Evolutionary conservation across 1,140 invertebrate genomes (phyloP).

Genomic region (Aphidius gifuensis): DNA sequence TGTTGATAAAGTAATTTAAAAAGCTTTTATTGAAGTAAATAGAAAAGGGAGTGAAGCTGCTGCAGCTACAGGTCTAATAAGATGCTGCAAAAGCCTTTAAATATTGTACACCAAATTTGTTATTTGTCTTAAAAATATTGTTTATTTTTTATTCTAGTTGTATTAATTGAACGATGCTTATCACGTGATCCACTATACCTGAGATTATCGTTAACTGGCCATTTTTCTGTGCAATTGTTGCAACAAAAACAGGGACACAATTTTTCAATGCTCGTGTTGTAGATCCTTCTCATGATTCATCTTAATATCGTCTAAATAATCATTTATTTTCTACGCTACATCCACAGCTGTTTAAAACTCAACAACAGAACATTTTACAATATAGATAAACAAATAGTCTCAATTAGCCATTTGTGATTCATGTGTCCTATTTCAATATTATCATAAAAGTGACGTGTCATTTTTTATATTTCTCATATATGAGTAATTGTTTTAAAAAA

Average conservation of each 20-base stretch:
- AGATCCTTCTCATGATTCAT: not conserved
- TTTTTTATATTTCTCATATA: no score
- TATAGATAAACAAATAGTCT: no score
- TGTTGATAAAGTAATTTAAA: constrained; percentile 63
- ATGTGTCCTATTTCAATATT: no score
- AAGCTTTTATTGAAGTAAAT: constrained; percentile 71
- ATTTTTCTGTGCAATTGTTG: constrained; percentile 15
- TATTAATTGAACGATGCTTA: not conserved
- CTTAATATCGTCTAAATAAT: no score
- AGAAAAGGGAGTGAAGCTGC: constrained; percentile 77
- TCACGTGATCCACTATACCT: not conserved
- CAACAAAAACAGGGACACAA: constrained; percentile 7
- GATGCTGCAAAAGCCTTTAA: constrained; percentile 29
- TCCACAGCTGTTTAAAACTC: no score
- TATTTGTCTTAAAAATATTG: no score
- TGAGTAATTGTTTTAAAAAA: no score
- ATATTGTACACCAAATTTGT: no score
- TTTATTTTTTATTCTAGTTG: constrained; percentile 3
- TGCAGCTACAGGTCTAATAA: constrained; percentile 68
- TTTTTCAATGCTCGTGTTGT: constrained; percentile 9
- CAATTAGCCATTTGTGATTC: no score
- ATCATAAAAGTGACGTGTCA: no score
- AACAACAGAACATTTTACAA: no score
- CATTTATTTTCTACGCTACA: no score
- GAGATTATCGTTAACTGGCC: constrained; percentile 3